These are phyloP conservation scores for Drosophila paramelanica DNA, from an alignment of 2,888 invertebrate genomes.

Conservation along the genomic window DNA sequence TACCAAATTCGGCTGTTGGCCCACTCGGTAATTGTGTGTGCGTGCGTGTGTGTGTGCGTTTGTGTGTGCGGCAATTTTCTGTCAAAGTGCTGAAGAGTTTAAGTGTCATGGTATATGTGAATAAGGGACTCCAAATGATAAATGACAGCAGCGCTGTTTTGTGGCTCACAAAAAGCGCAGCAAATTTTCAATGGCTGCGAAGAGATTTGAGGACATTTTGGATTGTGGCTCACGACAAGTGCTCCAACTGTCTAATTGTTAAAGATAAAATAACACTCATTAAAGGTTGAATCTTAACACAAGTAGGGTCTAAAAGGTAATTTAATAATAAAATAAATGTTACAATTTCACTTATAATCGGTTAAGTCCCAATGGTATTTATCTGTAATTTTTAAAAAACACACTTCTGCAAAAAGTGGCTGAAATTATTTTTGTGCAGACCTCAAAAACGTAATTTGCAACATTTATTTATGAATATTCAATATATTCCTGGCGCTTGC, in stretches of 20 bases:
- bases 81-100: conserved; percentile 33
- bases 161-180: conserved; percentile 38
- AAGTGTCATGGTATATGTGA: conserved; percentile 19
- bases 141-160: conserved; percentile 38
- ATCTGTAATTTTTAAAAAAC: no score
- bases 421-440: no score
- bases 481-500: not conserved
- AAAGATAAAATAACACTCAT: conserved; percentile 13
- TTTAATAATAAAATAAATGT: not conserved
- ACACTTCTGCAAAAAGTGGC: no score
- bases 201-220: conserved; percentile 34
- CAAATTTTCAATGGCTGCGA: conserved; percentile 29
- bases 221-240: conserved; percentile 13
- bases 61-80: conserved; percentile 16
- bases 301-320: not conserved
- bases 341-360: no score
- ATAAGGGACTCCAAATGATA: conserved; percentile 38
- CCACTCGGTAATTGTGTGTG: conserved; percentile 33
- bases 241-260: conserved; percentile 28
- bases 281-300: not conserved
- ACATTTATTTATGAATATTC: not conserved
- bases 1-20: conserved; percentile 20
- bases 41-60: conserved; percentile 15
- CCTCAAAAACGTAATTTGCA: no score
- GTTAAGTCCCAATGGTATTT: no score